Conservation (phyloP, 1,140 invertebrate genomes). For the Microplitis mediator region DNA sequence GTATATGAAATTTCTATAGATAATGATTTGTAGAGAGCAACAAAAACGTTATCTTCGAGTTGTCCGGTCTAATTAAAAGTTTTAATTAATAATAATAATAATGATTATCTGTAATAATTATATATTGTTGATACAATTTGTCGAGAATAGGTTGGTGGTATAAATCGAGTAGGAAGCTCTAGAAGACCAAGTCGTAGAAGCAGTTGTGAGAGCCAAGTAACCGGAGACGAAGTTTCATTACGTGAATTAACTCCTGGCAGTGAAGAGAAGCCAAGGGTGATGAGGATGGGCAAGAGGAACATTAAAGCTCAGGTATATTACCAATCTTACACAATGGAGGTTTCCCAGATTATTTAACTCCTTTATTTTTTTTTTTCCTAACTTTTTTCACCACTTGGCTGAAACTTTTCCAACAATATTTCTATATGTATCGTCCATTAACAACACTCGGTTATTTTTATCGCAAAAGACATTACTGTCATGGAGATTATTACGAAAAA, state of each 20-base stretch:
- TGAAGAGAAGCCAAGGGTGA: conserved; percentile 70
- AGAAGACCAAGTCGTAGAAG: conserved; percentile 50
- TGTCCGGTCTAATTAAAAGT: no score
- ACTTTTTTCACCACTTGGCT: no score
- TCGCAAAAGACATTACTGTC: no score
- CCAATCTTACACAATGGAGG: background rate
- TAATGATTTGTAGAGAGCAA: no score
- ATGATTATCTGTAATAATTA: conserved; percentile 1
- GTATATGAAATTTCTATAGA: no score
- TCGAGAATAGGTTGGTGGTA: conserved; percentile 42
- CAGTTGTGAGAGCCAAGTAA: conserved; percentile 55
- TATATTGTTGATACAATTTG: background rate
- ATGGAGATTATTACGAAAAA: no score
- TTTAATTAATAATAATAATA: no score
- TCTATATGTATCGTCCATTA: background rate
- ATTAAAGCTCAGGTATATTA: conserved; percentile 74
- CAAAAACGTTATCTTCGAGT: no score
- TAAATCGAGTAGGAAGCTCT: conserved; percentile 51
- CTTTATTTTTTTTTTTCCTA: no score
- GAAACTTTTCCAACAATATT: background rate
- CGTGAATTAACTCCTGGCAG: conserved; percentile 49
- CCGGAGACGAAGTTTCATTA: conserved; percentile 51
- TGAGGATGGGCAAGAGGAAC: conserved; percentile 82
- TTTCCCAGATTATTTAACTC: conserved; percentile 2
- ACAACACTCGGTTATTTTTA: background rate